Percentiles rank a stretch among this genome's conserved stretches.
These are phyloP conservation scores for Rhagophthalmus giganteus DNA, from an alignment of 2,888 invertebrate genomes.

Conservation along the genomic window DNA sequence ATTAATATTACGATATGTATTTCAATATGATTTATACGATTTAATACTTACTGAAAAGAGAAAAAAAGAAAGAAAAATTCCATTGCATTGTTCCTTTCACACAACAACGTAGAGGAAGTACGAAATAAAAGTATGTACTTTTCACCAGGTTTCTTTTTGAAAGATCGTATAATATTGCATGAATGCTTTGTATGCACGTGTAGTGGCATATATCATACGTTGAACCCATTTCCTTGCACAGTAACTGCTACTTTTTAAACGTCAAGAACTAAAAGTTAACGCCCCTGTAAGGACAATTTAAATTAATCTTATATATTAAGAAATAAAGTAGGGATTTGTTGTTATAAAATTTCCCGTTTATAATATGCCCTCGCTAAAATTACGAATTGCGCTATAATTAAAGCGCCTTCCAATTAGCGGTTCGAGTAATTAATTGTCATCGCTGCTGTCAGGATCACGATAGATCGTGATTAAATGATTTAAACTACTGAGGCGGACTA, in stretches of 20 bases:
- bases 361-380: too few species aligned
- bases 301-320: too few species aligned
- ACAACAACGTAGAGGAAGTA: conserved; percentile 13
- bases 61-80: too few species aligned
- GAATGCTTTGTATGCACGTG: conserved; percentile 25
- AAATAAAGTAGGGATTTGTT: too few species aligned
- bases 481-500: conserved; percentile 24
- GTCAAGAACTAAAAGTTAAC: too few species aligned
- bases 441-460: conserved; percentile 19
- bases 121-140: conserved; percentile 13
- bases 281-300: too few species aligned
- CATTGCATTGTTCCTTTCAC: conserved; percentile 13
- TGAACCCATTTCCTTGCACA: conserved; percentile 19
- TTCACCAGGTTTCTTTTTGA: conserved; percentile 21
- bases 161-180: conserved; percentile 19
- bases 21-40: too few species aligned
- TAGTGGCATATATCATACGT: conserved; percentile 26
- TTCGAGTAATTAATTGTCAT: conserved; percentile 26
- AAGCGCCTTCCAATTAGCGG: conserved; percentile 22
- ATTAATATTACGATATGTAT: too few species aligned
- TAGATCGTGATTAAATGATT: conserved; percentile 26
- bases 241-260: too few species aligned
- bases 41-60: too few species aligned
- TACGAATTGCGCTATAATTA: conserved; percentile 12
- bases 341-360: too few species aligned